Conservation (phyloP, 2,888 invertebrate genomes). For the Mimumesa dahlbomi region DNA sequence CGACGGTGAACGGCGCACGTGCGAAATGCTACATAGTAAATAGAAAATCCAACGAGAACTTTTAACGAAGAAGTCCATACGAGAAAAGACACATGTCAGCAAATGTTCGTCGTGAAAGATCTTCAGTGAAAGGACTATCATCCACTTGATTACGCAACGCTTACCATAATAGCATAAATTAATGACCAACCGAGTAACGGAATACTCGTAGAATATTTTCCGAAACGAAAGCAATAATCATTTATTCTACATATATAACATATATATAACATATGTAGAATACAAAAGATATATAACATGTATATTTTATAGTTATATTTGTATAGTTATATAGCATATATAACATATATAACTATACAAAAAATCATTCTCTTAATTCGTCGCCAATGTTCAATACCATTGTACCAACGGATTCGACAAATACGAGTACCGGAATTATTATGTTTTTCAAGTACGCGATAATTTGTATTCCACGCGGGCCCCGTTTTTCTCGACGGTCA, state of each 20-base stretch:
- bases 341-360: too few species aligned
- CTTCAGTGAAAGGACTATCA: constrained; percentile 41
- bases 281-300: too few species aligned
- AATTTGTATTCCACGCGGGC: constrained; percentile 16
- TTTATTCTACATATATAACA: too few species aligned
- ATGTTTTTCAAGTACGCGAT: too few species aligned
- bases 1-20: constrained; percentile 44
- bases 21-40: constrained; percentile 31
- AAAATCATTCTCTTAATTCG: too few species aligned
- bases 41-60: constrained; percentile 23
- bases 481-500: constrained; percentile 6
- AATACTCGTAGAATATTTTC: not conserved
- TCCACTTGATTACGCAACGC: constrained; percentile 32
- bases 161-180: constrained; percentile 31
- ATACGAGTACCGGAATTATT: too few species aligned
- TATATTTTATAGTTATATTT: too few species aligned
- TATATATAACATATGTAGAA: too few species aligned
- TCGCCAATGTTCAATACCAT: too few species aligned
- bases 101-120: constrained; percentile 8
- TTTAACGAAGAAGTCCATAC: constrained; percentile 11
- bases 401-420: too few species aligned
- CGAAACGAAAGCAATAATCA: not conserved
- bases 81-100: constrained; percentile 18
- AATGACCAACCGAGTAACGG: constrained; percentile 7
- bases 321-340: too few species aligned